Evolutionary conservation across 2,797 vertebrate species (phyloP).

Genomic region (Cryptoblepharus egeriae): DNA sequence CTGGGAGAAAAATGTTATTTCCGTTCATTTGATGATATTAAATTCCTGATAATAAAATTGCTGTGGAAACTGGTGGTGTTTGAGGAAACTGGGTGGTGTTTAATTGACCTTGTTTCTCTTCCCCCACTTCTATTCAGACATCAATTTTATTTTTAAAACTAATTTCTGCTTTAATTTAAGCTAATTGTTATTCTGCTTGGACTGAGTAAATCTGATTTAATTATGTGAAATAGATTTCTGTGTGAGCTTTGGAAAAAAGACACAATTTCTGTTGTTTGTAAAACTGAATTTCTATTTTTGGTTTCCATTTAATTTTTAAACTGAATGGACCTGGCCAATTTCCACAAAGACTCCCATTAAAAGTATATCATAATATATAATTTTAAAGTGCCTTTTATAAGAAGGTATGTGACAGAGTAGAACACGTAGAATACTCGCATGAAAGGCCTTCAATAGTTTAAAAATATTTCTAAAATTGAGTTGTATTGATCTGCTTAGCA

Average conservation of each 20-base stretch:
- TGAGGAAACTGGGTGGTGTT: conserved; percentile 77
- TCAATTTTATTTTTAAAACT: conserved; percentile 77
- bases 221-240: conserved; percentile 63
- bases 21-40: conserved; percentile 75
- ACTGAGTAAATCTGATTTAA: conserved; percentile 56
- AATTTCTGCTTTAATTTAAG: conserved; percentile 75
- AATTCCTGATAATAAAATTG: conserved; percentile 77
- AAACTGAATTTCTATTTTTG: conserved; percentile 21
- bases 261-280: conserved; percentile 48
- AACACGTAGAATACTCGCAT: conserved; percentile 4
- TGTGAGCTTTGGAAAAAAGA: conserved; percentile 56
- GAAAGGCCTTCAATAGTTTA: not conserved
- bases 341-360: not conserved
- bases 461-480: not conserved
- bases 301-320: conserved; percentile 35
- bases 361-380: too few species aligned
- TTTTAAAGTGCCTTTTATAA: not conserved
- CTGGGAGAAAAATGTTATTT: conserved; percentile 69
- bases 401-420: not conserved
- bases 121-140: conserved; percentile 61
- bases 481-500: conserved; percentile 12
- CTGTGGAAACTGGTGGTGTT: conserved; percentile 78
- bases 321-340: conserved; percentile 33
- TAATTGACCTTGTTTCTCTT: conserved; percentile 73
- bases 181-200: conserved; percentile 61